Evolutionary conservation across 2,888 invertebrate species (phyloP).

Genomic region (Hesperia comma): DNA sequence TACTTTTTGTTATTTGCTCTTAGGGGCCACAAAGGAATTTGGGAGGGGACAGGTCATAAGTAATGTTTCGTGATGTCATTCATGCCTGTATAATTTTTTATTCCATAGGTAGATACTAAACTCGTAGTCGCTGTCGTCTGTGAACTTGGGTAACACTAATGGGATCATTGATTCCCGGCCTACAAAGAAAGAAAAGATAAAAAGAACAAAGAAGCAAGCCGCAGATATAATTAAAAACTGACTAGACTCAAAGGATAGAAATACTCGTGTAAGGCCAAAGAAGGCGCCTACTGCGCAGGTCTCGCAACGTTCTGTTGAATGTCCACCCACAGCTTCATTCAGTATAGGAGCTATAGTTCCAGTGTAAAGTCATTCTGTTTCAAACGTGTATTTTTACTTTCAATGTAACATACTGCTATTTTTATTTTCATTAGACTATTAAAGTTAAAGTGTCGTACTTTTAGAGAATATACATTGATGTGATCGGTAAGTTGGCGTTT

Average conservation of each 20-base stretch:
- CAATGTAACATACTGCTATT: constrained; percentile 16
- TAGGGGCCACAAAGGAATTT: too few species aligned
- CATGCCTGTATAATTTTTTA: too few species aligned
- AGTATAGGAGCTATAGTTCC: constrained; percentile 29
- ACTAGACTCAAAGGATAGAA: neutral
- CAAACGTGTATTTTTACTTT: constrained; percentile 1
- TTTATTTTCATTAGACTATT: neutral
- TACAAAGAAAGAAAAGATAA: too few species aligned
- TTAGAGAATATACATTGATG: constrained; percentile 8
- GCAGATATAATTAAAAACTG: too few species aligned
- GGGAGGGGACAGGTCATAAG: too few species aligned
- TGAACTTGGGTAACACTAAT: too few species aligned
- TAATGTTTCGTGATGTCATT: too few species aligned
- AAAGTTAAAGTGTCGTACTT: neutral
- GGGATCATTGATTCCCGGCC: too few species aligned
- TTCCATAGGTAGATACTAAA: too few species aligned
- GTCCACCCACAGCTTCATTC: constrained; percentile 35
- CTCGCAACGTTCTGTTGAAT: constrained; percentile 34
- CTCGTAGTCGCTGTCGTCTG: too few species aligned
- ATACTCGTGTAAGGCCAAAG: neutral
- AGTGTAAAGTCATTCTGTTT: constrained; percentile 18
- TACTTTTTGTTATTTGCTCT: too few species aligned
- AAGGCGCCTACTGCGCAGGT: constrained; percentile 32
- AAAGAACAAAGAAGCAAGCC: too few species aligned
- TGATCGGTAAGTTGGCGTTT: constrained; percentile 20